Base-by-base conservation (phyloP, 2,113 vertebrate species). In the Pollachius pollachius region DNA sequence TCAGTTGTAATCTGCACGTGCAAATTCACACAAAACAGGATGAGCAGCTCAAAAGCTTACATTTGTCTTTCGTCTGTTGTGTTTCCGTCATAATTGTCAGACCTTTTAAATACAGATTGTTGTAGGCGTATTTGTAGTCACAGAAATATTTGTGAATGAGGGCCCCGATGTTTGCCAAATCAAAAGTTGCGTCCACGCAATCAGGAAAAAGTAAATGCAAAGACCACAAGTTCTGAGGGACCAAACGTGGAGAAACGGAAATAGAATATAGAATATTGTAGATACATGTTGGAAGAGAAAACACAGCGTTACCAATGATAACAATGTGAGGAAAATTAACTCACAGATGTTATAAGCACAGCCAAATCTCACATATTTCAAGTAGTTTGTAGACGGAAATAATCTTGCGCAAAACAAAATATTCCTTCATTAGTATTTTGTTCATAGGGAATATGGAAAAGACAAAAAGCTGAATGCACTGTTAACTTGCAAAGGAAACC, bases 171-270 rank as follows among this genome's bases (percentile, higher is more conserved):
- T 73, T 48, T 64, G 19, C 41, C 13, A 48, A 67, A 61, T 17
- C 41, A 48, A 48, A 48, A 48, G 41, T 48, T 13, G 41, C 41
- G 11, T 13, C 41, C 8, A 48, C 9, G 5, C 8, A 13, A 68
- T 8, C 15, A 9, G 3, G 30, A 66, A 37, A 23, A 73, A 25
- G 19, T 13, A 23, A 63, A 76, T 56, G 13, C 2, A 8, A 72
- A 78, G 70, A 77, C 73, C 67, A 82, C 80, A 37, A 58, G 15
- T 78, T 72, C 37, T 17, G 69, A 79, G 52, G 80, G 90, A 87
- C 89, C 88, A 90, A 89, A 87, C 68, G 1, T 34, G 7, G 23
- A 59, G 41, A 67, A 59, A 41, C 3, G 19, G 69, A 7, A 77
- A 48, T 13, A 6, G 30, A 73, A 27, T 7, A 67, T 62, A 27